Percentiles rank a stretch among this genome's conserved stretches.
Evolutionary conservation across 2,797 vertebrate genomes (phyloP).

Genomic region (Acipenser ruthenus): DNA sequence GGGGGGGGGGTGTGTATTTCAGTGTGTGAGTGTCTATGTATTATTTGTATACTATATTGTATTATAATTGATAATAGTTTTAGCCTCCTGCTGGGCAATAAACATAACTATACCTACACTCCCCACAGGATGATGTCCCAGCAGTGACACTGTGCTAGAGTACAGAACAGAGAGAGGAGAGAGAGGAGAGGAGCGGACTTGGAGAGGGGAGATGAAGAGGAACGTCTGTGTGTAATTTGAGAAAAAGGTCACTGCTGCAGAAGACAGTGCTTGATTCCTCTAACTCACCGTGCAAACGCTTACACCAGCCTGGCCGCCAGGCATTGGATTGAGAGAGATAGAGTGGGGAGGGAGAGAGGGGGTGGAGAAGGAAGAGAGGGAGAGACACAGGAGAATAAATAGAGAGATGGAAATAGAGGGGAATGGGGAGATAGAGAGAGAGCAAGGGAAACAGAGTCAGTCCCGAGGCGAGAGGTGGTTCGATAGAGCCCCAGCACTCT

Average conservation of each 20-base stretch:
- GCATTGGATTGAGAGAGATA: constrained; percentile 36
- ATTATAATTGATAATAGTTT: too few relatives aligned
- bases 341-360: constrained; percentile 22
- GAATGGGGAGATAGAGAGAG: constrained; percentile 11
- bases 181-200: constrained; percentile 12
- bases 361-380: constrained; percentile 25
- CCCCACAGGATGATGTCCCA: too few relatives aligned
- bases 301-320: too few relatives aligned
- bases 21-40: background rate
- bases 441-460: constrained; percentile 47
- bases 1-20: background rate
- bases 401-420: constrained; percentile 16
- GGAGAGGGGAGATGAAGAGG: too few relatives aligned
- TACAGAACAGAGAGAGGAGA: background rate
- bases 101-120: too few relatives aligned
- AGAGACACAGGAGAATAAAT: constrained; percentile 22
- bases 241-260: too few relatives aligned
- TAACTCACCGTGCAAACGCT: too few relatives aligned
- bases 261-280: too few relatives aligned
- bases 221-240: too few relatives aligned
- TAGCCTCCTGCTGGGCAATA: too few relatives aligned
- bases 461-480: constrained; percentile 94
- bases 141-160: background rate
- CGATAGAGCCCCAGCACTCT: constrained; percentile 98
- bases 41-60: too few relatives aligned